These are phyloP conservation scores for Potamarius usumacintae DNA, from an alignment of 2,113 vertebrate species.

Conservation along the genomic window DNA sequence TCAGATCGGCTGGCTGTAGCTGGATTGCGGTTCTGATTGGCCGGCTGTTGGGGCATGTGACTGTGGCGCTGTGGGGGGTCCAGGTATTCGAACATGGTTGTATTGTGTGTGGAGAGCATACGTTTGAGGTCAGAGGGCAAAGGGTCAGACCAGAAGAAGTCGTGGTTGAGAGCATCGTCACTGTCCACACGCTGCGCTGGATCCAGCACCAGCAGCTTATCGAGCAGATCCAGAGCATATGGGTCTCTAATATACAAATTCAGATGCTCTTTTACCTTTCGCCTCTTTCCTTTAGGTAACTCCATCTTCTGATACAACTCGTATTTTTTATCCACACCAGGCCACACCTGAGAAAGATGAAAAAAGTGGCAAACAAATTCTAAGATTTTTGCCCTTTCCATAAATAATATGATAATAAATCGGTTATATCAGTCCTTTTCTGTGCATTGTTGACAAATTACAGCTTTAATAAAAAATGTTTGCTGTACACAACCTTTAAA, in stretches of 20 bases:
- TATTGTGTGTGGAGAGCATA: slow-evolving; percentile 98
- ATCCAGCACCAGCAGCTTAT: slow-evolving; percentile 95
- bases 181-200: slow-evolving; percentile 90
- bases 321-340: slow-evolving; percentile 89
- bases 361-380: neutral
- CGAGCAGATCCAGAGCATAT: slow-evolving; percentile 91
- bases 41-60: slow-evolving; percentile 92
- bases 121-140: slow-evolving; percentile 98
- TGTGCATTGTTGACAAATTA: neutral
- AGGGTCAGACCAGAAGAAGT: slow-evolving; percentile 99
- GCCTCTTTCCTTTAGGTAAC: slow-evolving; percentile 93
- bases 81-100: slow-evolving; percentile 98
- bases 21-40: slow-evolving; percentile 92
- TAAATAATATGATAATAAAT: neutral
- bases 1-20: slow-evolving; percentile 92
- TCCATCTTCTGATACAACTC: slow-evolving; percentile 97
- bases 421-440: neutral
- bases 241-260: slow-evolving; percentile 97
- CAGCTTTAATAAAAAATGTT: neutral
- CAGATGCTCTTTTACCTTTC: slow-evolving; percentile 95
- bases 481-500: neutral
- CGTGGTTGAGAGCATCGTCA: slow-evolving; percentile 92
- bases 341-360: slow-evolving; percentile 82
- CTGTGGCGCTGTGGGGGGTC: slow-evolving; percentile 85
- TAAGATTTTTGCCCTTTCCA: neutral